A percentile compares a stretch with the other conserved stretches of the same genome.
These are phyloP conservation scores for Carassius auratus DNA, from an alignment of 2,113 vertebrate species.

Conservation along the genomic window DNA sequence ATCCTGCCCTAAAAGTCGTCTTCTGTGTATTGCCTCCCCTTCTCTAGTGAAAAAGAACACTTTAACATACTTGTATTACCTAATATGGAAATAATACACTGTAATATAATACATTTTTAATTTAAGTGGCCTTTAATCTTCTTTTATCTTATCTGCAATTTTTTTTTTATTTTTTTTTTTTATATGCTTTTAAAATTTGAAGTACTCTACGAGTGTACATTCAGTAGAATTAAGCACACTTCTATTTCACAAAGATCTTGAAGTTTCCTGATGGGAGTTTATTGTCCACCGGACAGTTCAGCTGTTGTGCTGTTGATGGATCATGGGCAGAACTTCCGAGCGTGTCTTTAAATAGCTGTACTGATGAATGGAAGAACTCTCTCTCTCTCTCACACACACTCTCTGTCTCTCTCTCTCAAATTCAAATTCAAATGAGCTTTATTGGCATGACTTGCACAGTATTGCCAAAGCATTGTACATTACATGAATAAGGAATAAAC, in stretches of 20 bases:
- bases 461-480: too few species aligned
- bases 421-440: too few species aligned
- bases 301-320: conserved; percentile 19
- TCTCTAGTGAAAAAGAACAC: background rate
- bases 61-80: too few species aligned
- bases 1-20: background rate
- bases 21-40: background rate
- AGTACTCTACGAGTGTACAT: background rate
- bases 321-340: background rate
- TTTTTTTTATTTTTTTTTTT: too few species aligned
- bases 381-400: background rate
- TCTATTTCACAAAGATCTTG: background rate
- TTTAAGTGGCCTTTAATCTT: too few species aligned
- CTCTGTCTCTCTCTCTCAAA: too few species aligned
- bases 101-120: background rate
- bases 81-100: background rate
- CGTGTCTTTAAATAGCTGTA: background rate
- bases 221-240: background rate
- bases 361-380: background rate
- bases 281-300: background rate
- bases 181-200: background rate
- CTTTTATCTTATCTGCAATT: background rate
- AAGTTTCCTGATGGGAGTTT: conserved; percentile 4
- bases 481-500: too few species aligned
- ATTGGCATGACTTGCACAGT: too few species aligned